These are phyloP conservation scores for Cyclophora punctaria DNA, from an alignment of 2,888 invertebrate species.

Conservation along the genomic window DNA sequence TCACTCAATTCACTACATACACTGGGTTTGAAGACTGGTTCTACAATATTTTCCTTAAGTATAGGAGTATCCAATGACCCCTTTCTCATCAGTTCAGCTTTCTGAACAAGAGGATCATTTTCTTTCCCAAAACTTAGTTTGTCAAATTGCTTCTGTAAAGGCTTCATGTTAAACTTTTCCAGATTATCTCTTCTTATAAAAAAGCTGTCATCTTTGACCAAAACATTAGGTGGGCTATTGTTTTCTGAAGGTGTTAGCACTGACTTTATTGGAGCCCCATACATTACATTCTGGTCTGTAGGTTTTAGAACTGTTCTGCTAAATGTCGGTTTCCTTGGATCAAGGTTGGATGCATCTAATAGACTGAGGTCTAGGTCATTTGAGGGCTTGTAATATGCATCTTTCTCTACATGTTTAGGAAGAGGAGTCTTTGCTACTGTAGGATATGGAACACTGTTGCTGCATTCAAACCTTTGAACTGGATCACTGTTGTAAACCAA, in stretches of 20 bases:
- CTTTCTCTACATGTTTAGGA: conserved; percentile 16
- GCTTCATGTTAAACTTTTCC: conserved; percentile 26
- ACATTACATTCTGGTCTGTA: conserved; percentile 8
- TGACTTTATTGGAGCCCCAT: not conserved
- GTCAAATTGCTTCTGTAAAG: conserved; percentile 34
- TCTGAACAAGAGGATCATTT: conserved; percentile 37
- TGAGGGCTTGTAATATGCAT: conserved; percentile 38
- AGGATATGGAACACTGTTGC: conserved; percentile 55
- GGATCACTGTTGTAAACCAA: conserved; percentile 46
- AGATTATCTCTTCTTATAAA: conserved; percentile 51
- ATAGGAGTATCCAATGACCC: not conserved
- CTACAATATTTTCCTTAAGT: too few species aligned
- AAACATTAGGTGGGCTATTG: conserved; percentile 31
- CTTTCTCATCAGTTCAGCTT: conserved; percentile 35
- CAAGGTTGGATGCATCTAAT: conserved; percentile 41
- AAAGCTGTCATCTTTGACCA: conserved; percentile 44
- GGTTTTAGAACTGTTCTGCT: conserved; percentile 21
- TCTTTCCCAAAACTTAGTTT: conserved; percentile 44
- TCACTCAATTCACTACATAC: conserved; percentile 3
- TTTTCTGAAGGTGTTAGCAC: conserved; percentile 33
- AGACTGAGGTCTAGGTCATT: conserved; percentile 60
- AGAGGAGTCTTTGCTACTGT: conserved; percentile 39
- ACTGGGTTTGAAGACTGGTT: too few species aligned
- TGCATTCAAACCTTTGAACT: conserved; percentile 46
- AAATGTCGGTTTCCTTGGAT: conserved; percentile 25